Conservation (phyloP, 2,113 vertebrate species). For the Phalacrocorax brasilianus region DNA sequence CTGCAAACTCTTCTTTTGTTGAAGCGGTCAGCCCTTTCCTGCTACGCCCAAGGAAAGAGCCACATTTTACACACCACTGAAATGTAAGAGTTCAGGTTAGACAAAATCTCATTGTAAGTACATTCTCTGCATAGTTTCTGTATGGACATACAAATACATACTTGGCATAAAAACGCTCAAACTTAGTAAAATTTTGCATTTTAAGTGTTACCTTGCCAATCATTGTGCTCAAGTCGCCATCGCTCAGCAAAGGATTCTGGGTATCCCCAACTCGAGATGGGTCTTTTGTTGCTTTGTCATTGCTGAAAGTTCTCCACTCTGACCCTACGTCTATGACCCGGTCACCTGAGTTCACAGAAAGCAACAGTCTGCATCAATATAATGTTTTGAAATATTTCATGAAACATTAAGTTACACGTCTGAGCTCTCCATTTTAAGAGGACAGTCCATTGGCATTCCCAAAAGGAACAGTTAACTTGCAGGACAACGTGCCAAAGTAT, state of each 20-base stretch:
- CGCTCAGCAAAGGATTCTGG: slow-evolving; percentile 94
- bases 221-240: slow-evolving; percentile 96
- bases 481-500: neutral
- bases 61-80: neutral
- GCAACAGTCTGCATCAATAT: neutral
- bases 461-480: neutral
- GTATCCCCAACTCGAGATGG: slow-evolving; percentile 97
- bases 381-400: neutral
- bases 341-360: slow-evolving; percentile 81
- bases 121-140: neutral
- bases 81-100: neutral
- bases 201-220: slow-evolving; percentile 87
- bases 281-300: slow-evolving; percentile 98
- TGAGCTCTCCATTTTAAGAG: neutral
- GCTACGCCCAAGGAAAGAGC: neutral
- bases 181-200: neutral
- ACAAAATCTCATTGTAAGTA: neutral
- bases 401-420: neutral
- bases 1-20: neutral
- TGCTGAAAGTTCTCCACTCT: slow-evolving; percentile 99
- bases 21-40: neutral
- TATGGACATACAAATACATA: neutral
- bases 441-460: neutral
- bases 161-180: neutral
- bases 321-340: slow-evolving; percentile 97